Evolutionary conservation across 2,797 vertebrate genomes (phyloP).

Genomic region (Capromys pilorides): DNA sequence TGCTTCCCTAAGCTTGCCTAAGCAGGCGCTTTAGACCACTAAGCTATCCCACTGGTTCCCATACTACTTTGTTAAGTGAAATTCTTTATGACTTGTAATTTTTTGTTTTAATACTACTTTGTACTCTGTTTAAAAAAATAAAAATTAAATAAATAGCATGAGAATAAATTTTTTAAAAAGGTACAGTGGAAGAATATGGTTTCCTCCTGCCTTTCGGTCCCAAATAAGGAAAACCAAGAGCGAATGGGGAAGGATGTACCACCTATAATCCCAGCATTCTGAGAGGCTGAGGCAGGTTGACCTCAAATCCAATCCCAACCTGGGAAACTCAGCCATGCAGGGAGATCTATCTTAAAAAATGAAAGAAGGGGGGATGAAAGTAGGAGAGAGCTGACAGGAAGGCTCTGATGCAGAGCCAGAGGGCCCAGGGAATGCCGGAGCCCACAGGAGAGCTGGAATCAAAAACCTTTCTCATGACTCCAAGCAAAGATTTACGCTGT

Average conservation of each 20-base stretch:
- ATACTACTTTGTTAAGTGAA: too few relatives aligned
- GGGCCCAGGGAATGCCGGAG: rapidly evolving
- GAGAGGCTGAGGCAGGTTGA: neutral
- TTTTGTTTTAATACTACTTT: too few relatives aligned
- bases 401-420: neutral
- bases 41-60: too few relatives aligned
- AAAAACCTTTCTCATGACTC: neutral
- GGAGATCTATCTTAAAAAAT: neutral
- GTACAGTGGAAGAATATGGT: neutral
- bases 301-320: neutral
- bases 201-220: neutral
- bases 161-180: too few relatives aligned
- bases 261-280: neutral
- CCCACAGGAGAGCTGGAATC: neutral
- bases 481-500: neutral
- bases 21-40: too few relatives aligned
- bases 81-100: too few relatives aligned
- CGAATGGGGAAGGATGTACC: neutral
- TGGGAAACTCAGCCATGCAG: neutral
- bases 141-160: too few relatives aligned
- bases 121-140: too few relatives aligned
- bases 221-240: neutral
- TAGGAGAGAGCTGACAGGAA: neutral
- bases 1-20: too few relatives aligned
- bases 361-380: too few relatives aligned